Percentiles rank a stretch among this genome's conserved stretches.
phyloP scores from a whole-genome alignment of 2,888 invertebrate species.

The Tetheella fluctuosa region DNA sequence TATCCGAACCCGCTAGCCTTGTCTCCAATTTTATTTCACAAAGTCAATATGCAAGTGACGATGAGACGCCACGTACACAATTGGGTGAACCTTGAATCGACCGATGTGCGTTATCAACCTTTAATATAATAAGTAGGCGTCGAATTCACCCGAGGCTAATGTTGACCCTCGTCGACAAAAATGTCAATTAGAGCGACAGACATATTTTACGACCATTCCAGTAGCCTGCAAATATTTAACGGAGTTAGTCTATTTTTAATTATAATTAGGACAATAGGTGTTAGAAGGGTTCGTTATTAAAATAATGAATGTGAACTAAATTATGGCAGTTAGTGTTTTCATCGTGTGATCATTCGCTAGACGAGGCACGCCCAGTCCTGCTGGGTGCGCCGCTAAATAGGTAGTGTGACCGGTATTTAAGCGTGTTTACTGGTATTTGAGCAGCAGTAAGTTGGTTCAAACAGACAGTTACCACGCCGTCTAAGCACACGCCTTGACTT shows the following conservation, averaged over 20 bases:
- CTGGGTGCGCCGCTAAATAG: conserved; percentile 37
- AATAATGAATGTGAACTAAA: conserved; percentile 49
- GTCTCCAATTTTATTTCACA: conserved; percentile 24
- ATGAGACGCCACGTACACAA: conserved; percentile 26
- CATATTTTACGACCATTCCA: neutral
- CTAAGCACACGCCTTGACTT: conserved; percentile 78
- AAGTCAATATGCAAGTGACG: neutral
- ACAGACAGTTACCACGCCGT: conserved; percentile 44
- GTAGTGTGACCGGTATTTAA: conserved; percentile 36
- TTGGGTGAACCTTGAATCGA: conserved; percentile 29
- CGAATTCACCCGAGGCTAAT: neutral
- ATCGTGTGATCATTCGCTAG: conserved; percentile 21
- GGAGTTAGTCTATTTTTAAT: conserved; percentile 17
- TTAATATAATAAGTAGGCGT: conserved; percentile 26
- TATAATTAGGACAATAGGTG: conserved; percentile 18
- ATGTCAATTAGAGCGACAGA: conserved; percentile 8
- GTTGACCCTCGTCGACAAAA: conserved; percentile 7
- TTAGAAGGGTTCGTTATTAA: conserved; percentile 35
- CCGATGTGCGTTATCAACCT: conserved; percentile 30
- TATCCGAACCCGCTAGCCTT: conserved; percentile 33
- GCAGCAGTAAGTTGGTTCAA: conserved; percentile 39
- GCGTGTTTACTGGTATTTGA: conserved; percentile 27
- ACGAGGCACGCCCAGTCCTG: conserved; percentile 43
- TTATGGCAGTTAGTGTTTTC: conserved; percentile 41
- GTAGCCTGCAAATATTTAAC: conserved; percentile 1